phyloP scores from a whole-genome alignment of 1,140 invertebrate species.

The Heliconius hewitsoni region DNA sequence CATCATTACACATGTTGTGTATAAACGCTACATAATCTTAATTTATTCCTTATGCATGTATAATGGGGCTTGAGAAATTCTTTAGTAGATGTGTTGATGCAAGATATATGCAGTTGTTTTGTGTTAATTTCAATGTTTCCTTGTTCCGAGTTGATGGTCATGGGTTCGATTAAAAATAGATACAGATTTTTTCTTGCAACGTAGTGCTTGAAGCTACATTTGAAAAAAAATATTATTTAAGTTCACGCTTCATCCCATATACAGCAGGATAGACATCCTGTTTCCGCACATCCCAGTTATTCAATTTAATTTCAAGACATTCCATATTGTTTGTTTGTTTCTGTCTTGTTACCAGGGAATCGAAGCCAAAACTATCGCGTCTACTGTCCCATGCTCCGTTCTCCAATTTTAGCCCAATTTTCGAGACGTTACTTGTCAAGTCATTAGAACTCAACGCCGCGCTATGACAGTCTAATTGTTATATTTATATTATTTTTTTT shows the following conservation, averaged over 20 bases:
- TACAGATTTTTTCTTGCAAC: too few relatives aligned
- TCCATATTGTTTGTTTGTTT: too few relatives aligned
- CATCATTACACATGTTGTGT: constrained; percentile 9
- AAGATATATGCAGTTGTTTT: neutral
- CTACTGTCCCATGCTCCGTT: neutral
- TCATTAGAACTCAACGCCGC: too few relatives aligned
- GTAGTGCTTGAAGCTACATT: too few relatives aligned
- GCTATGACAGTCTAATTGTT: too few relatives aligned
- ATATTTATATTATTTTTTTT: too few relatives aligned
- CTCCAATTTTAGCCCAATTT: too few relatives aligned
- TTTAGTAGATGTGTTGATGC: constrained; percentile 21
- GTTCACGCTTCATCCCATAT: too few relatives aligned
- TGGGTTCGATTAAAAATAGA: neutral
- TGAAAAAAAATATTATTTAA: too few relatives aligned
- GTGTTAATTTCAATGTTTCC: neutral
- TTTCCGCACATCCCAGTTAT: neutral
- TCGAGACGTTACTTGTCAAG: too few relatives aligned
- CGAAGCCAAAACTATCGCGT: neutral
- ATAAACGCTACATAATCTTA: constrained; percentile 22
- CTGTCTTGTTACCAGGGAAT: too few relatives aligned
- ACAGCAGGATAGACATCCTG: neutral
- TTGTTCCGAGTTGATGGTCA: neutral
- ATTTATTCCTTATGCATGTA: constrained; percentile 57
- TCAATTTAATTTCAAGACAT: too few relatives aligned
- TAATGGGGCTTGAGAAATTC: constrained; percentile 54